Base-by-base conservation (phyloP, 2,113 vertebrate genomes). In the Gasterosteus nipponicus region DNA sequence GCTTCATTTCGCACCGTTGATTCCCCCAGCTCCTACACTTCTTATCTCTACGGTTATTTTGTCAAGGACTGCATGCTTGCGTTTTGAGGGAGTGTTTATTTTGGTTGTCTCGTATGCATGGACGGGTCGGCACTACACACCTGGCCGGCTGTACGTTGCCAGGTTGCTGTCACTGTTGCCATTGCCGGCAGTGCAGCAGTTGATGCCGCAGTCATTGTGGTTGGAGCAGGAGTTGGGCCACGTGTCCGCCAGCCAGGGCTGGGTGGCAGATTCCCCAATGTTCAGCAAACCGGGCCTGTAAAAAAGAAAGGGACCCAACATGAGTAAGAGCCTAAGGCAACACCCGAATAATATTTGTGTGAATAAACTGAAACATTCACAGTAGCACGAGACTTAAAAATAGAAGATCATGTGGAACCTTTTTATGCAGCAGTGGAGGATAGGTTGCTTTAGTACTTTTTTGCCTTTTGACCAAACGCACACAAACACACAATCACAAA, bases 151-250 rank as follows among this genome's bases (percentile, higher is more conserved):
- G 93, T 99, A 99, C 0, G 98, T 98, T 0, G 97, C 96, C 78
- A 99, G 93, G 93, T 99, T 99, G 93, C 96, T 96, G 78, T 99
- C 97, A 1, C 97, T 99, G 95, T 98, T 99, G 29, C 97, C 97
- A 0, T 96, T 97, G 89, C 96, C 94, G 0, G 97, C 95, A 0
- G 98, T 96, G 87, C 98, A 99, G 94, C 98, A 99, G 89, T 94
- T 99, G 93, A 99, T 98, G 92, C 97, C 95, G 92, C 97, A 99
- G 93, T 99, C 97, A 0, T 97, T 99, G 93, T 98, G 97, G 77
- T 94, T 98, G 94, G 96, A 97, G 80, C 97, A 97, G 29, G 96
- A 97, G 84, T 99, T 98, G 63, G 98, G 98, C 98, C 98, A 99
- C 0, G 98, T 99, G 89, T 99, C 98, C 14, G 98, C 98, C 70